Base-by-base conservation (phyloP, 2,797 vertebrate species). In the Lophius americanus region DNA sequence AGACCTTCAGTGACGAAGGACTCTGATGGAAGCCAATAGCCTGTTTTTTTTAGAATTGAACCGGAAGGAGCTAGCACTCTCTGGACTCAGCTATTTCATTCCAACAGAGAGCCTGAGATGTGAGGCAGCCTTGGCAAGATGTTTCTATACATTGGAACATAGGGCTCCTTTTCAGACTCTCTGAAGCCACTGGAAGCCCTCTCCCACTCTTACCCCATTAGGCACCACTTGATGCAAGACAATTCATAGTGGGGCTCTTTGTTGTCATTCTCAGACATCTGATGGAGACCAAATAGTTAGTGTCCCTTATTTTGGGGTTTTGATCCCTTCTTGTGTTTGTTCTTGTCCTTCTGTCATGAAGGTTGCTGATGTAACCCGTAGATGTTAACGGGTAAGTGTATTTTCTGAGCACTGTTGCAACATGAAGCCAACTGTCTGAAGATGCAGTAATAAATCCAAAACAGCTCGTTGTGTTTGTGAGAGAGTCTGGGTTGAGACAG, bases 1-100 rank as follows among this genome's bases (percentile, higher is more conserved):
- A 89, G 75, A 10, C 75, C 82, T 76, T 91, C 86, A 82, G 53
- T 89, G 87, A 89, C 85, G 79, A 66, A 87, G 79, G 76, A 76
- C 78, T 84, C 72, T 85, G 74, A 73, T 33, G 50, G 73, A 78
- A 82, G 81, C 78, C 44, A 62, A 75, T 69, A 81, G 78, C 54
- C 79, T 82, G 70, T 72, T 73, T 74, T 23, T 79, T 78, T 79
- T 81, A 79, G 76, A 84, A 84, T 66, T 73, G 73, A 82, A 82
- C 73, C 78, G 78, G 74, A 72, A 66, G 70, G 73, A 86, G 83
- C 84, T 77, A 75, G 79, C 50, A n/a, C 75, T 84, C 73, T 73
- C 63, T 7, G 8, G 67, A 65, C 67, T 54, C 52, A 51, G 78
- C 67, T 79, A 75, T 79, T 89, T 88, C 76, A 81, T 75, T 76